These are phyloP conservation scores for Drosophila tani DNA, from an alignment of 1,140 invertebrate genomes.

Conservation along the genomic window DNA sequence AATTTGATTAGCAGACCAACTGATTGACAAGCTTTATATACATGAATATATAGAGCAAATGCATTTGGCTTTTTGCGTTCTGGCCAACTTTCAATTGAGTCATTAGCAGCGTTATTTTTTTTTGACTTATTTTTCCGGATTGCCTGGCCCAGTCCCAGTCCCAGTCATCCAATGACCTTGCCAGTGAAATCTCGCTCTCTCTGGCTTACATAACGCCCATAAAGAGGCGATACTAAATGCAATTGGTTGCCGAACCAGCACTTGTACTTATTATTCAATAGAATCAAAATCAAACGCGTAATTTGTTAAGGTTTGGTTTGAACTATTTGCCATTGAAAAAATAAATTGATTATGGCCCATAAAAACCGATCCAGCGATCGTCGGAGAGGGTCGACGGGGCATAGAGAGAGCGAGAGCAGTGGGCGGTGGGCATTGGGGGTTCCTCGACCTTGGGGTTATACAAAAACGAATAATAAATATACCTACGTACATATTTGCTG, in stretches of 20 bases:
- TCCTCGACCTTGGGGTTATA: slow-evolving; percentile 35
- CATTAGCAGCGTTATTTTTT: slow-evolving; percentile 8
- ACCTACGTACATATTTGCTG: slow-evolving; percentile 18
- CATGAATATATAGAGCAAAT: slow-evolving; percentile 1
- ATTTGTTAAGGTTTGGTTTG: slow-evolving; percentile 35
- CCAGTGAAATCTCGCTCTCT: slow-evolving; percentile 25
- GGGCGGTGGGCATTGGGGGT: slow-evolving; percentile 4
- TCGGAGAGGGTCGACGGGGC: not conserved
- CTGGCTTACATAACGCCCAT: slow-evolving; percentile 29
- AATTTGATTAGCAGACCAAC: slow-evolving; percentile 22
- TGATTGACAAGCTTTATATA: not conserved
- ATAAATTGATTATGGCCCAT: slow-evolving; percentile 34
- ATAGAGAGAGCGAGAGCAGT: not conserved
- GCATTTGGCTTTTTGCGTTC: slow-evolving; percentile 46
- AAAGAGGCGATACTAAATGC: slow-evolving; percentile 26
- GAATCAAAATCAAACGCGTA: slow-evolving; percentile 41
- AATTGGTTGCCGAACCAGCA: slow-evolving; percentile 1
- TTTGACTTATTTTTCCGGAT: slow-evolving; percentile 30
- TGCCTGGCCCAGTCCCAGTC: slow-evolving; percentile 37
- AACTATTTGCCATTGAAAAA: slow-evolving; percentile 28
- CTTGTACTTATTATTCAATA: slow-evolving; percentile 41
- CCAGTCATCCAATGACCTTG: slow-evolving; percentile 32
- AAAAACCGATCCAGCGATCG: slow-evolving; percentile 25
- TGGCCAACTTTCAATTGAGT: slow-evolving; percentile 52
- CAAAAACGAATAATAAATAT: slow-evolving; percentile 41